phyloP scores from a whole-genome alignment of 2,113 vertebrate genomes.

The Marmota flaviventris region DNA sequence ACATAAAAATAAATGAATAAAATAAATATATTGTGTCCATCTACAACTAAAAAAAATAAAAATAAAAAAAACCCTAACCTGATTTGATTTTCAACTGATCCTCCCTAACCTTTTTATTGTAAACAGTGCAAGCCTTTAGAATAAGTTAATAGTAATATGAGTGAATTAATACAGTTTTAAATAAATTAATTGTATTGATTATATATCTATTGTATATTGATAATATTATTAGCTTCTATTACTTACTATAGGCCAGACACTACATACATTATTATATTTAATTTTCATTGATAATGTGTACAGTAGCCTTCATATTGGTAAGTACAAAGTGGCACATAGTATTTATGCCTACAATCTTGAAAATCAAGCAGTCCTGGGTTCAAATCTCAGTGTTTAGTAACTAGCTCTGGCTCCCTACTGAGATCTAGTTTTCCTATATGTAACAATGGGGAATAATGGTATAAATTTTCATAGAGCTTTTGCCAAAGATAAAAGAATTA shows the following conservation, averaged over 20 bases:
- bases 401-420: neutral
- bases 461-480: neutral
- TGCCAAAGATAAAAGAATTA: conserved; percentile 2
- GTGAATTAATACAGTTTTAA: neutral
- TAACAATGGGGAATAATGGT: neutral
- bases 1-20: no score
- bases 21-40: no score
- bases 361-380: neutral
- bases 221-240: neutral
- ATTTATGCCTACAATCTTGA: neutral
- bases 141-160: neutral
- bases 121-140: conserved; percentile 19
- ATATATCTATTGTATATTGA: neutral
- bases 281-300: neutral
- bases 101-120: neutral
- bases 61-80: neutral
- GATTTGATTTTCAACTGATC: neutral
- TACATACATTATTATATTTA: neutral
- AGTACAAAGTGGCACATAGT: neutral
- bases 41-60: no score
- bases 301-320: neutral
- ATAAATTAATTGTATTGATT: neutral
- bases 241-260: neutral
- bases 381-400: conserved; percentile 6
- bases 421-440: neutral